Evolutionary conservation across 2,888 invertebrate species (phyloP).

Genomic region (Crocallis elinguaria): DNA sequence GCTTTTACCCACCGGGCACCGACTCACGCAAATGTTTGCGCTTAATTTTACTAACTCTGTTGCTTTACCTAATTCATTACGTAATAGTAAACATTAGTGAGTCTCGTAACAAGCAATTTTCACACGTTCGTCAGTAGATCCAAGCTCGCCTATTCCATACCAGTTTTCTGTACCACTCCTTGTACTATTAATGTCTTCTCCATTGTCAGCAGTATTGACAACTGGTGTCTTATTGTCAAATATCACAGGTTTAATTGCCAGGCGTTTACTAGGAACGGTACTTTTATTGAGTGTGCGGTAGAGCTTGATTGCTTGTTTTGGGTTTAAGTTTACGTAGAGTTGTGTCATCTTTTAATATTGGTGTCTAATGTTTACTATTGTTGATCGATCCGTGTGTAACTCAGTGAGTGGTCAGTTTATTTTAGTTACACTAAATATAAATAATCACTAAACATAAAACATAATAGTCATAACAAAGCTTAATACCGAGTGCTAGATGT

Average conservation of each 20-base stretch:
- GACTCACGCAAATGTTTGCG: constrained; percentile 11
- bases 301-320: constrained; percentile 17
- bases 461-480: too few relatives aligned
- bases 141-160: constrained; percentile 6
- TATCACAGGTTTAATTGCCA: constrained; percentile 25
- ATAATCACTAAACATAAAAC: too few relatives aligned
- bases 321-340: constrained; percentile 9
- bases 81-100: constrained; percentile 1
- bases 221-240: constrained; percentile 23
- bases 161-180: constrained; percentile 14
- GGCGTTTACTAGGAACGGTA: constrained; percentile 24
- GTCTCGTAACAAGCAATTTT: constrained; percentile 15
- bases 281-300: neutral
- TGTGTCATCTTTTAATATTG: neutral
- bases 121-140: constrained; percentile 11
- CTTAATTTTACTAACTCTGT: constrained; percentile 3
- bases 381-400: constrained; percentile 3
- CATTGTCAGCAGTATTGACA: constrained; percentile 2
- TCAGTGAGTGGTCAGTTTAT: constrained; percentile 1
- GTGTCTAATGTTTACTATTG: constrained; percentile 1
- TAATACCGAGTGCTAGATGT: too few relatives aligned
- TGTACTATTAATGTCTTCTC: constrained; percentile 6
- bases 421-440: neutral
- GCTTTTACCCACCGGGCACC: neutral
- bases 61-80: constrained; percentile 14